Percentiles rank a stretch among this genome's conserved stretches.
phyloP scores from a whole-genome alignment of 1,140 invertebrate genomes.

The Hydropsyche tenuis region DNA sequence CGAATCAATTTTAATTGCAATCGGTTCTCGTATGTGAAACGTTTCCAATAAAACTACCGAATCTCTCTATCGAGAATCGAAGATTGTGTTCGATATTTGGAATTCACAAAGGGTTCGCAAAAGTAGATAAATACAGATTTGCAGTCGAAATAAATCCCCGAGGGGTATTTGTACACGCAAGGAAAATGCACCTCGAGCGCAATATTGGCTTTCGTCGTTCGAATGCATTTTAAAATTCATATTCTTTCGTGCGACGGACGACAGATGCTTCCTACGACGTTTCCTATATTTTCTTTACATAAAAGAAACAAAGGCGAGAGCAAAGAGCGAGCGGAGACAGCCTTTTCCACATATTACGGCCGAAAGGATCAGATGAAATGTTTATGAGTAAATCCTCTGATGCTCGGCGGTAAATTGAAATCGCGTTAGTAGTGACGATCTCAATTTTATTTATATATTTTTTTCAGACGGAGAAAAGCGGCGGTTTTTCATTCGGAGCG shows the following conservation, averaged over 20 bases:
- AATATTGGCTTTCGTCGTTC: constrained; percentile 10
- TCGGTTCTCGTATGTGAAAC: too few species aligned
- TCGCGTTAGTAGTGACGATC: neutral
- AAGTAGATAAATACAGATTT: too few species aligned
- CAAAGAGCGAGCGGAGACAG: neutral
- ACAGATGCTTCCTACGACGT: constrained; percentile 29
- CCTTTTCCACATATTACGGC: neutral
- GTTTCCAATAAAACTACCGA: too few species aligned
- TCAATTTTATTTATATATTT: too few species aligned
- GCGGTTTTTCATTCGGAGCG: too few species aligned
- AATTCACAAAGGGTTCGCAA: too few species aligned
- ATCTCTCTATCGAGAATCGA: too few species aligned
- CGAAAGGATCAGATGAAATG: neutral
- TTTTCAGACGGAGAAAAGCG: too few species aligned
- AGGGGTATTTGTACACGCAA: neutral
- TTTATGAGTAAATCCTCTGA: constrained; percentile 1
- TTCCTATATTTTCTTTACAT: neutral
- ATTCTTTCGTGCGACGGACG: constrained; percentile 20
- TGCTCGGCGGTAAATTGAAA: neutral
- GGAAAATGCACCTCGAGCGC: constrained; percentile 13
- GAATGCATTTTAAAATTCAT: constrained; percentile 39
- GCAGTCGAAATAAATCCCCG: constrained; percentile 5
- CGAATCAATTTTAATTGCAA: too few species aligned
- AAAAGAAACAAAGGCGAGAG: neutral
- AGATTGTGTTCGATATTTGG: too few species aligned